Evolutionary conservation across 2,888 invertebrate genomes (phyloP).

Genomic region (Nemotelus nigrinus): DNA sequence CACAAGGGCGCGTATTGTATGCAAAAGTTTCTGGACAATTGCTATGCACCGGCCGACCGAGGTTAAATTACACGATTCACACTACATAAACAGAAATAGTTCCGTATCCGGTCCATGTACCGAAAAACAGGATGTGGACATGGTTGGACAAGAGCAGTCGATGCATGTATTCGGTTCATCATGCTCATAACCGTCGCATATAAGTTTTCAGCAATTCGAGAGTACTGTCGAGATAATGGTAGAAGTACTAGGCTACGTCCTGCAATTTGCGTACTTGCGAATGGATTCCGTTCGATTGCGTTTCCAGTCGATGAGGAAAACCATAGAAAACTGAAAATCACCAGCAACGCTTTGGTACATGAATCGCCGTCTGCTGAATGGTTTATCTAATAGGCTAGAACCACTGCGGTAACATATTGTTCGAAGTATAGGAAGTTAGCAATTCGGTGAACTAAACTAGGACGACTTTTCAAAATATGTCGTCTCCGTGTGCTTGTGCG

Average conservation of each 20-base stretch:
- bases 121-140: conserved; percentile 42
- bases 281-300: not conserved
- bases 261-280: not conserved
- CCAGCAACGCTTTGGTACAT: not conserved
- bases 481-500: not conserved
- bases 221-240: not conserved
- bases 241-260: not conserved
- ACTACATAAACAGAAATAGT: conserved; percentile 49
- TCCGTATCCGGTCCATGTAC: conserved; percentile 46
- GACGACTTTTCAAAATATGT: conserved; percentile 26
- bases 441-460: conserved; percentile 30
- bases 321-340: not conserved
- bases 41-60: conserved; percentile 34
- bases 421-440: conserved; percentile 39
- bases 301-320: not conserved
- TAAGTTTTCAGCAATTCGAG: conserved; percentile 31
- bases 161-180: not conserved
- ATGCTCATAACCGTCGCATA: conserved; percentile 15
- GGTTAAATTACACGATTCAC: conserved; percentile 48
- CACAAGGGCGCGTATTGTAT: not conserved
- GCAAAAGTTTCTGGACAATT: conserved; percentile 35
- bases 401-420: conserved; percentile 40
- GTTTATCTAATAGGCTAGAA: conserved; percentile 41
- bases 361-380: conserved; percentile 12
- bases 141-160: not conserved